These are phyloP conservation scores for Nylanderia fulva DNA, from an alignment of 1,140 invertebrate species.

Conservation along the genomic window DNA sequence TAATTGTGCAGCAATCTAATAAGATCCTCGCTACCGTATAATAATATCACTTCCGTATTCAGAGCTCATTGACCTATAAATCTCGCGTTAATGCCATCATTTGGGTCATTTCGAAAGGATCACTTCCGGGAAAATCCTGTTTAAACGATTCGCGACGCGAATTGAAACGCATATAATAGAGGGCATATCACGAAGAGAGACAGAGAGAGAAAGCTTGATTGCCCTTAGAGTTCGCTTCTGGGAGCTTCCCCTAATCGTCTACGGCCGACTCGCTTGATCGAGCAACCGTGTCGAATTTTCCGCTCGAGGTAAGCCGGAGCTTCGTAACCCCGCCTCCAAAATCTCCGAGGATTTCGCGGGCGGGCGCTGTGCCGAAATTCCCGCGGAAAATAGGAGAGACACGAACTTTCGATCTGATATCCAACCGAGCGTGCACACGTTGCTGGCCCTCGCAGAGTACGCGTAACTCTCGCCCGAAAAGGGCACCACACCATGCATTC, in stretches of 20 bases:
- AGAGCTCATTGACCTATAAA: slow-evolving; percentile 42
- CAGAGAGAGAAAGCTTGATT: no score
- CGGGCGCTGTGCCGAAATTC: slow-evolving; percentile 69
- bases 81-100: slow-evolving; percentile 16
- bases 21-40: neutral
- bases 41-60: slow-evolving; percentile 7
- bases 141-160: slow-evolving; percentile 31
- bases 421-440: slow-evolving; percentile 62
- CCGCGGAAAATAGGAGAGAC: slow-evolving; percentile 73
- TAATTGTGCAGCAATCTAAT: neutral
- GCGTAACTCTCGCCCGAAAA: slow-evolving; percentile 62
- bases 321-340: slow-evolving; percentile 39
- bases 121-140: slow-evolving; percentile 41
- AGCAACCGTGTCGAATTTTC: slow-evolving; percentile 72
- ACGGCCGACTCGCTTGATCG: slow-evolving; percentile 73
- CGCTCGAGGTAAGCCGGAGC: slow-evolving; percentile 36
- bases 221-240: slow-evolving; percentile 66
- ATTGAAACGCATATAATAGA: slow-evolving; percentile 57
- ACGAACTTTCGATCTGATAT: slow-evolving; percentile 74
- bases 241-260: slow-evolving; percentile 73
- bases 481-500: neutral
- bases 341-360: slow-evolving; percentile 70
- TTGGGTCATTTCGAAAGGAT: slow-evolving; percentile 33
- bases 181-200: slow-evolving; percentile 48
- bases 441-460: slow-evolving; percentile 51